phyloP scores from a whole-genome alignment of 2,888 invertebrate species.

The Craniophora ligustri region DNA sequence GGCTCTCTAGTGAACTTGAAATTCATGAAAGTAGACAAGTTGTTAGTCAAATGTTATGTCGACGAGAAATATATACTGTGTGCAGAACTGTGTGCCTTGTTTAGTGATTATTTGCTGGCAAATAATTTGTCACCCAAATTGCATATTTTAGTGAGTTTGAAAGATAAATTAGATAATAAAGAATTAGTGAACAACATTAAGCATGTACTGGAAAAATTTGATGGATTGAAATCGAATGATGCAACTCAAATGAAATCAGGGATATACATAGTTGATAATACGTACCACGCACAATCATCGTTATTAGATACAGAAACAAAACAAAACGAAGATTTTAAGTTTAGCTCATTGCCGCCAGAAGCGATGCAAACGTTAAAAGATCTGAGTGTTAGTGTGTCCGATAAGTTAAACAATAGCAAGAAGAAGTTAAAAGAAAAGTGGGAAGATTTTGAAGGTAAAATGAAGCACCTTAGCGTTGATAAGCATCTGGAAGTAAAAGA shows the following conservation, averaged over 20 bases:
- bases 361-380: slow-evolving; percentile 86
- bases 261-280: slow-evolving; percentile 87
- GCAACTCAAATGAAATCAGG: slow-evolving; percentile 86
- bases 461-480: slow-evolving; percentile 78
- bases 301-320: slow-evolving; percentile 64
- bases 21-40: slow-evolving; percentile 89
- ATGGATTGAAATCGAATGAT: slow-evolving; percentile 73
- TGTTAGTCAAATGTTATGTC: slow-evolving; percentile 89
- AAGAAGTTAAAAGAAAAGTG: slow-evolving; percentile 88
- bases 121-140: slow-evolving; percentile 84
- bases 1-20: slow-evolving; percentile 88
- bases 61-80: slow-evolving; percentile 90
- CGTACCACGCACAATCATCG: slow-evolving; percentile 75
- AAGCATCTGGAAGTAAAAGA: slow-evolving; percentile 65
- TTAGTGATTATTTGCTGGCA: slow-evolving; percentile 84
- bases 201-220: slow-evolving; percentile 74
- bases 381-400: slow-evolving; percentile 83
- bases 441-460: slow-evolving; percentile 85
- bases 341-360: slow-evolving; percentile 76
- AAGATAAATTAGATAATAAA: slow-evolving; percentile 80
- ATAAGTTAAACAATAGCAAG: slow-evolving; percentile 85
- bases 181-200: slow-evolving; percentile 79
- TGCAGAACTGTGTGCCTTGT: slow-evolving; percentile 88
- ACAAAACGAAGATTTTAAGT: slow-evolving; percentile 74
- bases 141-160: slow-evolving; percentile 85